Percentiles rank a stretch among this genome's conserved stretches.
Evolutionary conservation across 2,113 vertebrate genomes (phyloP).

Genomic region (Tragelaphus buxtoni): DNA sequence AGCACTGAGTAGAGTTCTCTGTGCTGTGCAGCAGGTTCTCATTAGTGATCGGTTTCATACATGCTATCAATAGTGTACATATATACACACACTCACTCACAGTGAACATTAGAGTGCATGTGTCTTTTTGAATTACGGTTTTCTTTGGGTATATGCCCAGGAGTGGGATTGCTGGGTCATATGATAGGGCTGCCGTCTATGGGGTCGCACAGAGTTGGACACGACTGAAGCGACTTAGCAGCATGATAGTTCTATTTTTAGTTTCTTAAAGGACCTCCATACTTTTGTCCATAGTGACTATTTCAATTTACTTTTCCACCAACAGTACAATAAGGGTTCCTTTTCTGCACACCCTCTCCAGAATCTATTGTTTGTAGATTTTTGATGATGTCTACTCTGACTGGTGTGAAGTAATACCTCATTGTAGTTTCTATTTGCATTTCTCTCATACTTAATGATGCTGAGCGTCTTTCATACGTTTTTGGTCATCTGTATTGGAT

Average conservation of each 20-base stretch:
- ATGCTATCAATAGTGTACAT: not conserved
- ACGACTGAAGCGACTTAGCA: no score
- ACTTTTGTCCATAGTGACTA: not conserved
- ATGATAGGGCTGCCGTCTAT: not conserved
- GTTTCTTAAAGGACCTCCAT: not conserved
- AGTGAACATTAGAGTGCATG: not conserved
- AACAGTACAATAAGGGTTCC: not conserved
- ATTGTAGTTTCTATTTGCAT: no score
- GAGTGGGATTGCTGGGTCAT: not conserved
- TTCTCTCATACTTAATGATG: no score
- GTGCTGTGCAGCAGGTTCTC: not conserved
- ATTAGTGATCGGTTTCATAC: fast-evolving
- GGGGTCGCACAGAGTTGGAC: no score
- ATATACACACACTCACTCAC: not conserved
- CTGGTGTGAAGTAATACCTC: no score
- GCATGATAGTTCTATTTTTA: not conserved
- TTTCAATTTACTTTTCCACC: not conserved
- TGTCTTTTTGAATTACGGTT: not conserved
- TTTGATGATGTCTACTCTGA: not conserved
- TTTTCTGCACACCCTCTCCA: not conserved
- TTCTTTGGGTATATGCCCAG: not conserved
- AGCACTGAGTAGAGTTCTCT: not conserved
- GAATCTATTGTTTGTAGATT: not conserved
- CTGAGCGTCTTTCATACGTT: no score
- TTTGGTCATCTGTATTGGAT: no score